Conservation (phyloP, 1,140 invertebrate species). For the Cherax destructor region DNA sequence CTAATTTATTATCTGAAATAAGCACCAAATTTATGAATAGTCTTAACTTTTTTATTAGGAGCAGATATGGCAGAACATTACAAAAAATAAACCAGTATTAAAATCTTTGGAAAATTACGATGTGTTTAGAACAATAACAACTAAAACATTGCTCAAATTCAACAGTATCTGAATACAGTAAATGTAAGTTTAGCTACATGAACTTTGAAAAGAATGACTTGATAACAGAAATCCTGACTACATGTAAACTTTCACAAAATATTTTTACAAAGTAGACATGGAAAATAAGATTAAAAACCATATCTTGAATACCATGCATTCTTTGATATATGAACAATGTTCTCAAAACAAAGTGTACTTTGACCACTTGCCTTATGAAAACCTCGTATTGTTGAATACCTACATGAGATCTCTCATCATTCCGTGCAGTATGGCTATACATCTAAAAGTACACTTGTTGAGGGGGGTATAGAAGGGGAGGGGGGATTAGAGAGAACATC, state of each 20-base stretch:
- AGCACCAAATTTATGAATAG: constrained; percentile 18
- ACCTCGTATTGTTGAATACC: constrained; percentile 27
- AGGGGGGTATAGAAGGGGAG: background rate
- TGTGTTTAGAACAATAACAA: background rate
- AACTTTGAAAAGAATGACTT: constrained; percentile 28
- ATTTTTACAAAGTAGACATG: constrained; percentile 23
- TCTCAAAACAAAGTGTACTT: constrained; percentile 22
- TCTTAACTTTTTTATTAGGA: constrained; percentile 10
- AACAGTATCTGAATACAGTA: background rate
- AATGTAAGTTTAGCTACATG: background rate
- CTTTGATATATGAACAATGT: constrained; percentile 27
- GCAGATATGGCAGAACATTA: constrained; percentile 3
- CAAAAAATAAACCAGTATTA: background rate
- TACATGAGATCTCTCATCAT: constrained; percentile 49
- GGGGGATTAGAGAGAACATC: constrained; percentile 25
- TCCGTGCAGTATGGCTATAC: constrained; percentile 52
- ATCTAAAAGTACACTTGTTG: constrained; percentile 37
- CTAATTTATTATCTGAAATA: constrained; percentile 21
- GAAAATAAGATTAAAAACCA: constrained; percentile 28
- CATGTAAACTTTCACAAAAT: constrained; percentile 1
- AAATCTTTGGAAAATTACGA: constrained; percentile 3
- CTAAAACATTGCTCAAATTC: constrained; percentile 9
- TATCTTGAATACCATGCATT: constrained; percentile 41
- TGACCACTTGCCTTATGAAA: constrained; percentile 57
- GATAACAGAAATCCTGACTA: background rate